A percentile compares a stretch with the other conserved stretches of the same genome.
Evolutionary conservation across 2,113 vertebrate genomes (phyloP).

Genomic region (Osmerus eperlanus): DNA sequence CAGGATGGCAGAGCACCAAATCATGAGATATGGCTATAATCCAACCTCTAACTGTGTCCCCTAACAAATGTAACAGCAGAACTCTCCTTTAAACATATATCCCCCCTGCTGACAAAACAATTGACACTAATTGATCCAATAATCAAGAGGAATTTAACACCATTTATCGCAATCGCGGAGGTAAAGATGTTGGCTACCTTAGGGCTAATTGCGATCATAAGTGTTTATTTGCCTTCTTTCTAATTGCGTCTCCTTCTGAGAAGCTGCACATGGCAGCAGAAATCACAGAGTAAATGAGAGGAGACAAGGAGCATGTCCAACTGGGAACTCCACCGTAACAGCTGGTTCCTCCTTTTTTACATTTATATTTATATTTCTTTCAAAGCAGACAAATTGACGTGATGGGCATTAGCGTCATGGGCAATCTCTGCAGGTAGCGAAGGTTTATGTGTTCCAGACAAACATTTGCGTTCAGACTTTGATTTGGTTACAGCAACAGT

Average conservation of each 20-base stretch:
- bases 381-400: not conserved
- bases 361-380: conserved; percentile 10
- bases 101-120: not conserved
- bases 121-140: not conserved
- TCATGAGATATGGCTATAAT: not conserved
- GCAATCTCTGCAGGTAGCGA: conserved; percentile 18
- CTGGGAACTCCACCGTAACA: conserved; percentile 2
- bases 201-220: not conserved
- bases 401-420: conserved; percentile 23
- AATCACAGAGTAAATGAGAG: conserved; percentile 15
- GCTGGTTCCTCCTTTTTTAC: not conserved
- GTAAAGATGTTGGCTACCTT: not conserved
- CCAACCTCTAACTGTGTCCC: not conserved
- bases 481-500: conserved; percentile 31
- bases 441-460: conserved; percentile 5
- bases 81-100: not conserved
- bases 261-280: conserved; percentile 1
- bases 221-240: too few relatives aligned
- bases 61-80: not conserved
- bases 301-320: conserved; percentile 9
- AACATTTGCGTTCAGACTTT: conserved; percentile 6
- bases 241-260: not conserved
- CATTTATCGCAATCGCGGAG: too few relatives aligned
- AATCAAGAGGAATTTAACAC: too few relatives aligned
- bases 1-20: not conserved